A percentile compares a stretch with the other conserved stretches of the same genome.
These are phyloP conservation scores for Timema podura DNA, from an alignment of 2,888 invertebrate genomes.

Conservation along the genomic window DNA sequence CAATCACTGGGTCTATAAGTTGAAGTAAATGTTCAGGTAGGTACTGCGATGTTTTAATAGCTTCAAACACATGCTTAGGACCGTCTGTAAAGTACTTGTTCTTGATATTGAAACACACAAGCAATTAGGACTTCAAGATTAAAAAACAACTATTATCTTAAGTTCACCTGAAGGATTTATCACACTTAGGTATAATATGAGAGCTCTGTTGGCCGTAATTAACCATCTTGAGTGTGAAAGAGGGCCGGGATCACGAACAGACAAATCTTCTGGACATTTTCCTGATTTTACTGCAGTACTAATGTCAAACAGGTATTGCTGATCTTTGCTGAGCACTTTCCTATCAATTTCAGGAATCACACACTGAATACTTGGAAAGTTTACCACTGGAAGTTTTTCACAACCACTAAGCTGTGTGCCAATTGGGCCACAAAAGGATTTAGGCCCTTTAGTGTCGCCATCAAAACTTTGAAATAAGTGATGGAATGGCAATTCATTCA, in stretches of 20 bases:
- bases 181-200: slow-evolving; percentile 15
- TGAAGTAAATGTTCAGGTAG: too few relatives aligned
- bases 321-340: too few relatives aligned
- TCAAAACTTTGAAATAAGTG: slow-evolving; percentile 18
- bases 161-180: slow-evolving; percentile 5
- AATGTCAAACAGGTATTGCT: too few relatives aligned
- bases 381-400: too few relatives aligned
- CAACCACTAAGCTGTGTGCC: slow-evolving; percentile 24
- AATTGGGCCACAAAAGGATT: slow-evolving; percentile 27
- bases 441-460: slow-evolving; percentile 28
- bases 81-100: neutral
- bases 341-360: too few relatives aligned
- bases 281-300: slow-evolving; percentile 23
- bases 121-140: slow-evolving; percentile 15
- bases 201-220: slow-evolving; percentile 1
- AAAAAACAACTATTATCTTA: slow-evolving; percentile 8
- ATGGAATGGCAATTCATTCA: slow-evolving; percentile 27
- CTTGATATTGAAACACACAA: slow-evolving; percentile 7
- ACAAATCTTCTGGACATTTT: slow-evolving; percentile 19
- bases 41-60: too few relatives aligned
- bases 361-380: too few relatives aligned
- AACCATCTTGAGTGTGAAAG: slow-evolving; percentile 14
- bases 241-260: slow-evolving; percentile 15
- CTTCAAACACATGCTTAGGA: neutral
- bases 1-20: too few relatives aligned